These are phyloP conservation scores for Stenolophus ochropezus DNA, from an alignment of 2,888 invertebrate genomes.

Conservation along the genomic window DNA sequence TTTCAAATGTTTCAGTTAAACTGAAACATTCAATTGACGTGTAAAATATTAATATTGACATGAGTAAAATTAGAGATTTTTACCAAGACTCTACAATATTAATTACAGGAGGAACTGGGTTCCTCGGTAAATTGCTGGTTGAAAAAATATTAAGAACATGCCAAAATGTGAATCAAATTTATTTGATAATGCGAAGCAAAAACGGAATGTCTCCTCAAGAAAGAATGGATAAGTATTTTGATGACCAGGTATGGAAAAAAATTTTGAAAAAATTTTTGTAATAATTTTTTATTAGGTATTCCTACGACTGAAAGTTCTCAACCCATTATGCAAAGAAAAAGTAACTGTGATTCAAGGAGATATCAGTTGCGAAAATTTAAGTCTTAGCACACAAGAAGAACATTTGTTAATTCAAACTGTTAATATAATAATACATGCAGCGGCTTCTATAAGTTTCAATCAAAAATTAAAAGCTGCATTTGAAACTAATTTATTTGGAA, in stretches of 20 bases:
- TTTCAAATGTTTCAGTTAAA: no score
- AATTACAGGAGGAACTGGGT: conserved; percentile 34
- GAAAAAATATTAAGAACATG: conserved; percentile 36
- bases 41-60: no score
- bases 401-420: conserved; percentile 22
- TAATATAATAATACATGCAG: conserved; percentile 36
- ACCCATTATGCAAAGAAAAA: conserved; percentile 19
- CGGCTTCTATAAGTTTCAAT: conserved; percentile 18
- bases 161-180: conserved; percentile 43
- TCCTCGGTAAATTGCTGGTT: conserved; percentile 45
- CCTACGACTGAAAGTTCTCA: conserved; percentile 11
- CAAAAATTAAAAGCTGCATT: conserved; percentile 25
- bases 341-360: conserved; percentile 43
- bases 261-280: not conserved
- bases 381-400: conserved; percentile 29
- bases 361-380: conserved; percentile 25
- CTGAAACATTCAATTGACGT: no score
- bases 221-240: conserved; percentile 45
- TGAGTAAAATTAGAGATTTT: conserved; percentile 40
- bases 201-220: conserved; percentile 7
- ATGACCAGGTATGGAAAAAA: conserved; percentile 16
- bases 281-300: conserved; percentile 30
- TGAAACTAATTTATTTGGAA: conserved; percentile 12
- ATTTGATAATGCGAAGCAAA: conserved; percentile 40
- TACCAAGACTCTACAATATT: conserved; percentile 40